Percentiles rank a stretch among this genome's conserved stretches.
These are phyloP conservation scores for Timandra comae DNA, from an alignment of 2,888 invertebrate species.

Conservation along the genomic window DNA sequence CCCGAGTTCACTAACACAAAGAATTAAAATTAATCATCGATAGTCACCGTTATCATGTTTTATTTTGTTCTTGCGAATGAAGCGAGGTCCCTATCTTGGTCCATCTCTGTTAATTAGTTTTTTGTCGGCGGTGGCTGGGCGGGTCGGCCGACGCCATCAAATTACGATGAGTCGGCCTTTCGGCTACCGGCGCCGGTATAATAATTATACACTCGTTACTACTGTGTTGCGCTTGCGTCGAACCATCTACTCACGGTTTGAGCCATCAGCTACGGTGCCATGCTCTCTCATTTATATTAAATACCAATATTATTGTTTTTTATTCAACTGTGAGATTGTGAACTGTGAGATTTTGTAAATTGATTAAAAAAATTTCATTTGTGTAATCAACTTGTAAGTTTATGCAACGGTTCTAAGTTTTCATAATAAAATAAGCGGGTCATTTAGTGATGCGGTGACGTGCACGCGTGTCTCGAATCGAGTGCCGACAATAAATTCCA, in stretches of 20 bases:
- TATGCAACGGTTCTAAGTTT: too few relatives aligned
- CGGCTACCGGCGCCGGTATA: constrained; percentile 66
- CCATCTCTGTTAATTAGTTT: constrained; percentile 75
- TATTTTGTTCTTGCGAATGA: constrained; percentile 55
- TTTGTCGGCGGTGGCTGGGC: constrained; percentile 63
- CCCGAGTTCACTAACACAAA: constrained; percentile 25
- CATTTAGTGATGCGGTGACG: constrained; percentile 35
- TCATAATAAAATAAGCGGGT: too few relatives aligned
- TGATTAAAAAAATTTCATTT: too few relatives aligned
- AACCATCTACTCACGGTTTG: constrained; percentile 15
- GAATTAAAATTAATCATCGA: constrained; percentile 37
- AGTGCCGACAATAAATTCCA: constrained; percentile 74
- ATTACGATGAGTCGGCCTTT: constrained; percentile 76
- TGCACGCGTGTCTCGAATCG: constrained; percentile 50
- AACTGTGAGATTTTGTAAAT: too few relatives aligned
- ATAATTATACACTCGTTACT: constrained; percentile 77
- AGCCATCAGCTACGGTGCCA: too few relatives aligned
- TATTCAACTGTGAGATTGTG: too few relatives aligned
- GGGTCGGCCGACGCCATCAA: constrained; percentile 73
- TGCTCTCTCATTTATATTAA: too few relatives aligned
- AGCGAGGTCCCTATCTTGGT: constrained; percentile 47
- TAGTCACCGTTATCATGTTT: constrained; percentile 41
- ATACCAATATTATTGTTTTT: too few relatives aligned
- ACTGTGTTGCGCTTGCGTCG: constrained; percentile 65
- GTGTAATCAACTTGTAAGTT: too few relatives aligned